Evolutionary conservation across 2,113 vertebrate genomes (phyloP).

Genomic region (Antechinus flavipes): DNA sequence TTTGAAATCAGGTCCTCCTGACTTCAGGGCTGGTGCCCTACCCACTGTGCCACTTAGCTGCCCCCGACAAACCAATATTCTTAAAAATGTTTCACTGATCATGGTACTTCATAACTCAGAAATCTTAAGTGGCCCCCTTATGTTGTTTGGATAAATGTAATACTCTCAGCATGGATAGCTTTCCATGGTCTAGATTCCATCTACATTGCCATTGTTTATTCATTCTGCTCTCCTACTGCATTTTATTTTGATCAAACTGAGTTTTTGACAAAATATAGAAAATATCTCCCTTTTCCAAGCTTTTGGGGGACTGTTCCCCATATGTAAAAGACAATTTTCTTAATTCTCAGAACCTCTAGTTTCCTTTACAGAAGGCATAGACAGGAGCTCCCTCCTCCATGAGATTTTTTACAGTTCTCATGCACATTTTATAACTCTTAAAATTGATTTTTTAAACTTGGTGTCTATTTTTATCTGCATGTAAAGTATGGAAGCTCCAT

Average conservation of each 20-base stretch:
- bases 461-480: not conserved
- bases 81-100: not conserved
- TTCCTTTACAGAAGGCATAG: not conserved
- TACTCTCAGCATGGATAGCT: not conserved
- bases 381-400: not conserved
- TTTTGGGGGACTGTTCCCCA: not conserved
- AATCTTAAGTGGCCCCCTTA: too few relatives aligned
- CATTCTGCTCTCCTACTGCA: not conserved
- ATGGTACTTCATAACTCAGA: not conserved
- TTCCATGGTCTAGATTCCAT: not conserved
- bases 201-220: not conserved
- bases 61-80: too few relatives aligned
- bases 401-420: not conserved
- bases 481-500: not conserved
- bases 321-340: not conserved
- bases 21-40: too few relatives aligned
- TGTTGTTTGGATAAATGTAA: not conserved
- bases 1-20: too few relatives aligned
- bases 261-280: not conserved
- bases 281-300: not conserved
- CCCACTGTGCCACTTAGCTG: too few relatives aligned
- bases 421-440: not conserved
- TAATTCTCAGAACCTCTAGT: not conserved
- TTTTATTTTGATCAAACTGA: not conserved
- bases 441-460: not conserved